Base-by-base conservation (phyloP, 2,888 invertebrate genomes). In the Empis stercorea region DNA sequence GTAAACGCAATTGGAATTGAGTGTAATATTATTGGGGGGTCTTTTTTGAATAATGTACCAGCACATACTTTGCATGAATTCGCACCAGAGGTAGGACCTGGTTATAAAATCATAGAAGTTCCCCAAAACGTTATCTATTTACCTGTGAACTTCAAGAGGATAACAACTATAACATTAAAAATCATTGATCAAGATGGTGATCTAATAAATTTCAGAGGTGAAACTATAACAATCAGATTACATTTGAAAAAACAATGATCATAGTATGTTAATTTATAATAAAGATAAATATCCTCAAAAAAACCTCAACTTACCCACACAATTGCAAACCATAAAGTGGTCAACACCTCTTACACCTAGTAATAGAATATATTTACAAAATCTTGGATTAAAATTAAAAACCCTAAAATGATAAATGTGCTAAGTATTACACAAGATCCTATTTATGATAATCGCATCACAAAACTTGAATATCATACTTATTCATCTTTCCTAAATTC, bases 21-120 rank as follows among this genome's bases (percentile, higher is more conserved):
- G 17, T 50, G 47, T 14, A 47, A 52, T 47, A 43, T 49, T 16
- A 47, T 47, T 20, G 32, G 40, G 27, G 43, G 23, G 11, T 46
- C 43, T 6, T 51, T 44, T 47, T 46, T 51, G 3, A 52, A 50
- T 51, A 55, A 56, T 14, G 48, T 51, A 45, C 54, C 48, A 16
- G 54, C 55, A 16, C 62, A 66, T 44, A 60, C 56, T 4, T 56
- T 64, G 43, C 59, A 63, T 46, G 55, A 62, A 53, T 64, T 64
- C 53, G 56, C 55, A 17, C 58, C 59, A 6, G 52, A 51, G 30
- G 59, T 60, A 13, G 52, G 53, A 15, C 59, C 60, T 9, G 65
- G 64, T n/a, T 65, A 56, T 58, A 58, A 60, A 53, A 57, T 61
- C 30, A 51, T 60, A 41, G 61, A 62, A 49, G 56, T 57, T n/a